Evolutionary conservation across 2,113 vertebrate genomes (phyloP), one percentile per base, ranked within the genome.

Genomic region (Noturus placidus): DNA sequence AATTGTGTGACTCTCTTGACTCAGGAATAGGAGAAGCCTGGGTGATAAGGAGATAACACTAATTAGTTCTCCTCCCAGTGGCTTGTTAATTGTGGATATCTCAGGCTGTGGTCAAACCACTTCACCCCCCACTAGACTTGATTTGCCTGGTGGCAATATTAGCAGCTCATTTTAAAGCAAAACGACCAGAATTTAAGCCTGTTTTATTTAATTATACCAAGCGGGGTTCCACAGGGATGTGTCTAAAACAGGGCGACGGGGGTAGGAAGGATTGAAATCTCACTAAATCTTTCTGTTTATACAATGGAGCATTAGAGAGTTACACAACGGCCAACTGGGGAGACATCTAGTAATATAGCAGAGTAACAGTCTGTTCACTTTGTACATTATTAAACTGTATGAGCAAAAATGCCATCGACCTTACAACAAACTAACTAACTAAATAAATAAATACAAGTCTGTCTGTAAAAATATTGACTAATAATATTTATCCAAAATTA

Each of bases 1-100:
- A 84, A 88, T 91, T 88, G 90, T 91, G 84, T 89, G 89, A 92
- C 93, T 90, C 91, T 91, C 93, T 95, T 95, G 94, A 94, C 91
- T 87, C 89, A 57, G 88, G 92, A 93, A 94, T 92, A 93, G 89
- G 88, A 91, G 93, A 90, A 90, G 91, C 91, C 85, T 56, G 30
- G 83, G 87, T 90, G 93, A 93, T 95, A 95, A 95, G 94, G 88
- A 95, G 94, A 95, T 96, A 95, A 96, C 91, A 94, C 94, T 95
- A 95, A 96, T 95, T 95, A 95, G 93, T 95, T 95, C 94, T 95
- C 95, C 95, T 94, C 95, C 94, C 94, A 92, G 84, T 93, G 94
- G 93, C 94, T 95, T 95, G 94, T 96, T 95, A 95, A 94, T 94
- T 95, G 94, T 94, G 93, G 93, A 93, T 95, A 95, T 95, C 92